Evolutionary conservation across 2,888 invertebrate genomes (phyloP), one percentile per base, ranked within the genome.

Genomic region (Acanthoscelides obtectus): DNA sequence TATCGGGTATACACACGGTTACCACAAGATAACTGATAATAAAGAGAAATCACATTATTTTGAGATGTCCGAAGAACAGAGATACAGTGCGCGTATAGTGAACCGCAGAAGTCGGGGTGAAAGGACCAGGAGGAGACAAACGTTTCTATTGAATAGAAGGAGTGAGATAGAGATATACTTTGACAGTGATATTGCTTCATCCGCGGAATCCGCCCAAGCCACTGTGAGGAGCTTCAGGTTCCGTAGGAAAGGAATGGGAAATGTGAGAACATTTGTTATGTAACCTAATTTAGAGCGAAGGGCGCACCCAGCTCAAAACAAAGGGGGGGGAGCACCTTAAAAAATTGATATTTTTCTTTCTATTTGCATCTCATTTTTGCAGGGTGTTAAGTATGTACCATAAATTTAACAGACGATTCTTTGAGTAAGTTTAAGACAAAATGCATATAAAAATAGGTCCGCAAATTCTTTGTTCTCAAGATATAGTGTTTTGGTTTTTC

Each of bases 41-140:
- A 17, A 4, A 45, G 45, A 45, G 45, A 3, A 45, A 45, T 45
- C 45, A 45, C 17, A 45, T 45, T 45, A 45, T 45, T 45, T 12
- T 12, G 45, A 45, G 45, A 45, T 45, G 45, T 45, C 45, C 45
- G 45, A 45, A 45, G 45, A 45, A 45, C 5, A 45, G 8, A 45
- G 5, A 45, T 45, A 45, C 12, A 45, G 45, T 12, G 78, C 74
- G n/a, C 77, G 77, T 71, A 78, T 77, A 63, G 75, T 79, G 22
- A 83, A 79, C 73, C 77, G 83, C 71, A 79, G 82, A 77, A 83
- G 82, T 65, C 81, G 84, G 66, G 77, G 80, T 71, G 83, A 84
- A 76, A 79, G 84, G 68, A 84, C 81, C 20, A 83, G 82, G 77
- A 77, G 83, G 72, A 80, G 84, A 68, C 81, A 83, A 76, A 75